A percentile compares a stretch with the other conserved stretches of the same genome.
Conservation (phyloP, 2,797 vertebrate species). For the Squalus acanthias region DNA sequence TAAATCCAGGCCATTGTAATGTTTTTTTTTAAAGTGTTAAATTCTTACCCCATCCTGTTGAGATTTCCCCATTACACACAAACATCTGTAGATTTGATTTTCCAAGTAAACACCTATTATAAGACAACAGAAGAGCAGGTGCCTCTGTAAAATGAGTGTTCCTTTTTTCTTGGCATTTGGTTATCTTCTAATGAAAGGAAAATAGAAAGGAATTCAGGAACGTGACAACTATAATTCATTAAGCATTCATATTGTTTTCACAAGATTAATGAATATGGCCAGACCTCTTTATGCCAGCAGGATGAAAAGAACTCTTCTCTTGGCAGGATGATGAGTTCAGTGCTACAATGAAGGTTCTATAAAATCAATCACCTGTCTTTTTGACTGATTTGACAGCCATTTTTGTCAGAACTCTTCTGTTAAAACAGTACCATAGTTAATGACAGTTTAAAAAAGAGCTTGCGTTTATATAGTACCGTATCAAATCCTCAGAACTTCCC, state of each 20-base stretch:
- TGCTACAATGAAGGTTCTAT: neutral
- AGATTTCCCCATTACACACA: neutral
- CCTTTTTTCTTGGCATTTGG: neutral
- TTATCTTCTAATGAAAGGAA: neutral
- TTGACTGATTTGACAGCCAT: neutral
- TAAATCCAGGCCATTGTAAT: neutral
- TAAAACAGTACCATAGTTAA: neutral
- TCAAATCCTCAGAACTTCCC: neutral
- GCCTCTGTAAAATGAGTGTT: neutral
- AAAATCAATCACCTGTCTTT: constrained; percentile 6
- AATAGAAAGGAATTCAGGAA: neutral
- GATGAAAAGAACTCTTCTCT: neutral
- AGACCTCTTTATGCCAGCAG: neutral
- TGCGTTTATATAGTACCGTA: neutral
- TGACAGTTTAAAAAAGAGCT: neutral
- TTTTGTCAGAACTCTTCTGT: neutral
- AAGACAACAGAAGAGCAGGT: neutral
- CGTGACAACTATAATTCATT: neutral
- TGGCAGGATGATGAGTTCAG: neutral
- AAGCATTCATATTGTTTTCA: constrained; percentile 4
- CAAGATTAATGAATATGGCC: neutral
- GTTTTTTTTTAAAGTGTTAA: neutral
- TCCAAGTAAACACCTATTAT: neutral
- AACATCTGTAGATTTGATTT: neutral
- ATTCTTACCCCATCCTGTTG: neutral